These are phyloP conservation scores for Rhodophaea formosa DNA, from an alignment of 2,888 invertebrate genomes.

Conservation along the genomic window DNA sequence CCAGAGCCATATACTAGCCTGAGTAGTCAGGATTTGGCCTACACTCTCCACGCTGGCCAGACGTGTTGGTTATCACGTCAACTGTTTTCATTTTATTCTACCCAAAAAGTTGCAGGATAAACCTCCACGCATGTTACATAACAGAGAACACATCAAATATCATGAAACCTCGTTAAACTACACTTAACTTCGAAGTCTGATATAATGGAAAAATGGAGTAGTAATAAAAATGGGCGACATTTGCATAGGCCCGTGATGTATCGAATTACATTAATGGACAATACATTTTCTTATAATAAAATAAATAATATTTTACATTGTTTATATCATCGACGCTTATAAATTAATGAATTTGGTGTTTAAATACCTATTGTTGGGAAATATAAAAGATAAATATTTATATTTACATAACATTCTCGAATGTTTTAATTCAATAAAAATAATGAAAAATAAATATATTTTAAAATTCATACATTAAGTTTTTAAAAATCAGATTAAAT, in stretches of 20 bases:
- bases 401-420: slow-evolving; percentile 25
- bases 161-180: slow-evolving; percentile 1
- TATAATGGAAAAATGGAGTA: slow-evolving; percentile 20
- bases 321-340: slow-evolving; percentile 24
- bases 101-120: neutral
- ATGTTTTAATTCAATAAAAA: slow-evolving; percentile 19
- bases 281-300: slow-evolving; percentile 22
- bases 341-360: slow-evolving; percentile 34
- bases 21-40: no score
- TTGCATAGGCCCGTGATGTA: slow-evolving; percentile 3
- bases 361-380: slow-evolving; percentile 28
- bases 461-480: neutral
- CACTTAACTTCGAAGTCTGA: neutral
- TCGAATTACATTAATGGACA: neutral
- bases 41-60: no score
- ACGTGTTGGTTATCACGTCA: no score
- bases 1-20: no score
- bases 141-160: slow-evolving; percentile 7
- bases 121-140: slow-evolving; percentile 6
- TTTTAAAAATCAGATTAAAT: neutral
- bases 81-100: no score
- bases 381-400: slow-evolving; percentile 30
- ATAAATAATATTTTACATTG: slow-evolving; percentile 30
- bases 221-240: slow-evolving; percentile 9
- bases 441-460: neutral